A percentile compares a stretch with the other conserved stretches of the same genome.
Evolutionary conservation across 2,888 invertebrate genomes (phyloP).

Genomic region (Hymenopus coronatus): DNA sequence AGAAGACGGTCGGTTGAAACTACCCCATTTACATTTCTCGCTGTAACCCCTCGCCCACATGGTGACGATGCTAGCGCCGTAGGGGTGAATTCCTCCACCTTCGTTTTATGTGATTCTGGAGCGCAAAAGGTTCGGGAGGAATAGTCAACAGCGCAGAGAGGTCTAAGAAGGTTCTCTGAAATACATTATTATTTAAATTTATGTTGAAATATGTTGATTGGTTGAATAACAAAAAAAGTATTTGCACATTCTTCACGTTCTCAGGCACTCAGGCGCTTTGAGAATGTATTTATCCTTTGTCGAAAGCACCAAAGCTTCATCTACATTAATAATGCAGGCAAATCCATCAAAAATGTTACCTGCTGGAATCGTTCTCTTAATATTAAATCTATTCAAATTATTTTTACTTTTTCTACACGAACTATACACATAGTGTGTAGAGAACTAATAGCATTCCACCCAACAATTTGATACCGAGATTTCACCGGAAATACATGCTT

Average conservation of each 20-base stretch:
- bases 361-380: too few species aligned
- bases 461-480: too few species aligned
- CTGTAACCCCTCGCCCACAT: not conserved
- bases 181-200: not conserved
- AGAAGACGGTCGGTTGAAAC: not conserved
- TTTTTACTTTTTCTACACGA: too few species aligned
- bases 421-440: too few species aligned
- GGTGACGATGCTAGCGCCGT: not conserved
- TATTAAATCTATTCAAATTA: too few species aligned
- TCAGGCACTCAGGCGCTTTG: not conserved
- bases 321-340: too few species aligned
- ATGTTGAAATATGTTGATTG: not conserved
- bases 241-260: not conserved
- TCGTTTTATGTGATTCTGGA: not conserved
- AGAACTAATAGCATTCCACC: too few species aligned
- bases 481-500: too few species aligned
- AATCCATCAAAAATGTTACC: too few species aligned
- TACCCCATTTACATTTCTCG: constrained; percentile 10
- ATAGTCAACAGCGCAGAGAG: not conserved
- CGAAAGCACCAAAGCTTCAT: too few species aligned
- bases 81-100: not conserved
- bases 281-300: too few species aligned
- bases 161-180: not conserved
- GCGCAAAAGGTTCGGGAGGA: not conserved
- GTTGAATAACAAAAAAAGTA: not conserved